Percentiles rank a stretch among this genome's conserved stretches.
These are phyloP conservation scores for Cygnus olor DNA, from an alignment of 2,797 vertebrate species.

Conservation along the genomic window DNA sequence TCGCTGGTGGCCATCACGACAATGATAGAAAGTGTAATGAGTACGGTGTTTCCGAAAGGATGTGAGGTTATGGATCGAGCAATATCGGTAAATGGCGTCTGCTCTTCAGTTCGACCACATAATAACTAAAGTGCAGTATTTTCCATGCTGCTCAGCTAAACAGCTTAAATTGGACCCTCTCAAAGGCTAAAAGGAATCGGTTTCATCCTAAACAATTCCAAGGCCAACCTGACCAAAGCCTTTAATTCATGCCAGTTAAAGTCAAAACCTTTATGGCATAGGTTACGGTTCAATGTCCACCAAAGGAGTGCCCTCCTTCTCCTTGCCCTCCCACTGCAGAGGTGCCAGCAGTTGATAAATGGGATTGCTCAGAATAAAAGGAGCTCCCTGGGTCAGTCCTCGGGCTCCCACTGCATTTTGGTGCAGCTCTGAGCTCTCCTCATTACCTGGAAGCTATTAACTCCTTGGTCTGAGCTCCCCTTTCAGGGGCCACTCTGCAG, in stretches of 20 bases:
- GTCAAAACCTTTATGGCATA: background rate
- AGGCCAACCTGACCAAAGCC: slow-evolving; percentile 57
- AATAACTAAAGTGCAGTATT: slow-evolving; percentile 55
- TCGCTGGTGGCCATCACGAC: slow-evolving; percentile 43
- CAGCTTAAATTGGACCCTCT: slow-evolving; percentile 54
- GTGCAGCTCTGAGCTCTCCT: background rate
- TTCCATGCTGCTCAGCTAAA: slow-evolving; percentile 69
- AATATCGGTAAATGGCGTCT: background rate
- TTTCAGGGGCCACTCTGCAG: background rate
- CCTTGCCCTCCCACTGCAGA: background rate
- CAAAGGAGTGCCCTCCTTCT: fast-evolving
- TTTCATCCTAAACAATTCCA: slow-evolving; percentile 60
- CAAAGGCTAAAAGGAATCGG: slow-evolving; percentile 18
- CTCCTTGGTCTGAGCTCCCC: background rate
- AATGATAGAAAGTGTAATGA: background rate
- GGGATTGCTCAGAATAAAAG: background rate
- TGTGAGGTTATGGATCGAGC: slow-evolving; percentile 48
- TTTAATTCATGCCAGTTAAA: slow-evolving; percentile 43
- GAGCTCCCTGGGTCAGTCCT: background rate
- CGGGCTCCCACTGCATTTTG: background rate
- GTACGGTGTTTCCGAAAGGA: background rate
- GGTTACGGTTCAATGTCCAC: background rate
- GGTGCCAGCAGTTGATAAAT: background rate
- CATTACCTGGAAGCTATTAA: slow-evolving; percentile 20
- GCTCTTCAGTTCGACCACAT: slow-evolving; percentile 60